These are phyloP conservation scores for Thomomys bottae DNA, from an alignment of 2,113 vertebrate species.

Conservation along the genomic window DNA sequence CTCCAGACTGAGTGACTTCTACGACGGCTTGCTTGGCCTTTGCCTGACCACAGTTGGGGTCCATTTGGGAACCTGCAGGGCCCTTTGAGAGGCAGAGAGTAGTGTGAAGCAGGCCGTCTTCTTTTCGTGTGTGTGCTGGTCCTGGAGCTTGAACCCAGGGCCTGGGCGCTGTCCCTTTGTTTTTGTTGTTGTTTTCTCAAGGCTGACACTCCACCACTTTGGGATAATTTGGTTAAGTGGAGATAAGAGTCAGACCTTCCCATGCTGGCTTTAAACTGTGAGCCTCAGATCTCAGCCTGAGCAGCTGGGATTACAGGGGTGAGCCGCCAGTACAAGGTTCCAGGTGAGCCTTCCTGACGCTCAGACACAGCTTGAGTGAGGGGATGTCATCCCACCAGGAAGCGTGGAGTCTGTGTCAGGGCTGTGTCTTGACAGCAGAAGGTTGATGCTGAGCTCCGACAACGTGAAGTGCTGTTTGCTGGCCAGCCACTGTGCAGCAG, in stretches of 20 bases:
- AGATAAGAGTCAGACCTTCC: no score
- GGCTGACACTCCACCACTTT: no score
- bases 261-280: no score
- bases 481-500: neutral
- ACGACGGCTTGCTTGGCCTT: neutral
- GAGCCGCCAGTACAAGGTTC: no score
- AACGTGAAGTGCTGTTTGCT: neutral
- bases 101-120: neutral
- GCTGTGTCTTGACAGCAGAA: neutral
- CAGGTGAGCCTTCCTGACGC: neutral
- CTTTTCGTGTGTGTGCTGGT: no score
- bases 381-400: neutral
- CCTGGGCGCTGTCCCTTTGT: no score
- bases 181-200: no score
- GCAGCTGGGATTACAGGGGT: no score
- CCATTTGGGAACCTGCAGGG: neutral
- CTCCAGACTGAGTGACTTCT: neutral
- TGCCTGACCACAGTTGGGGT: neutral
- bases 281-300: no score
- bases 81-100: neutral
- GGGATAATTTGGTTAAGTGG: no score
- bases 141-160: no score
- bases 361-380: neutral
- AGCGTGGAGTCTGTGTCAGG: accelerated
- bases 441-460: neutral